Evolutionary conservation across 1,140 invertebrate genomes (phyloP).

Genomic region (Lanistes nyassanus): DNA sequence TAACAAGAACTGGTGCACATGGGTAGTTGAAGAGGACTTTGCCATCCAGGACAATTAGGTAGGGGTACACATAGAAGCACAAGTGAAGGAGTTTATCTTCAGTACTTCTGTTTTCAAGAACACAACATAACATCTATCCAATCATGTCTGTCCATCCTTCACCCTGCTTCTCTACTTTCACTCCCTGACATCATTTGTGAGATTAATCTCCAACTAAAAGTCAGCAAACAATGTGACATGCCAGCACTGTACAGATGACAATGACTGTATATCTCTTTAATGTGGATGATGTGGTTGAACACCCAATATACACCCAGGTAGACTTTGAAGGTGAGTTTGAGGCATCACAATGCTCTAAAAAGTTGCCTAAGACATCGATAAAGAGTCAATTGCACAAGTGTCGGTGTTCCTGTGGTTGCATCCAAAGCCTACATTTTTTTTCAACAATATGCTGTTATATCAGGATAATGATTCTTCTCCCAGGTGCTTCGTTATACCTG

Average conservation of each 20-base stretch:
- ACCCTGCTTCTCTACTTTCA: background rate
- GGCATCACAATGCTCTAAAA: slow-evolving; percentile 27
- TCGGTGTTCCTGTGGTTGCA: slow-evolving; percentile 49
- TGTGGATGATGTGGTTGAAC: slow-evolving; percentile 46
- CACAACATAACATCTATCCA: background rate
- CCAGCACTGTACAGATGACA: slow-evolving; percentile 10
- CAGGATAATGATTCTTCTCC: too few relatives aligned
- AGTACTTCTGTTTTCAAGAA: background rate
- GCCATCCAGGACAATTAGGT: too few relatives aligned
- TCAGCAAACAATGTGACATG: slow-evolving; percentile 7
- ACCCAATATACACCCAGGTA: slow-evolving; percentile 62
- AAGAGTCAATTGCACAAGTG: slow-evolving; percentile 45
- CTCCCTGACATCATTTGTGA: too few relatives aligned
- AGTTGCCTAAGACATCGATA: slow-evolving; percentile 33
- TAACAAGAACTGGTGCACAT: too few relatives aligned
- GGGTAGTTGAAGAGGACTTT: too few relatives aligned
- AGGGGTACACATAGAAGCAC: too few relatives aligned
- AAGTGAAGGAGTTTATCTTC: too few relatives aligned
- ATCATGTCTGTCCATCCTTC: too few relatives aligned
- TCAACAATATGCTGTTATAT: too few relatives aligned
- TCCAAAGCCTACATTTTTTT: too few relatives aligned
- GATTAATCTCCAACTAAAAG: too few relatives aligned
- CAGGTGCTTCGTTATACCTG: too few relatives aligned
- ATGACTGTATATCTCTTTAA: slow-evolving; percentile 18
- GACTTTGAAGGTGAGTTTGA: slow-evolving; percentile 62